These are phyloP conservation scores for Chirona hameri DNA, from an alignment of 2,888 invertebrate genomes.

Conservation along the genomic window DNA sequence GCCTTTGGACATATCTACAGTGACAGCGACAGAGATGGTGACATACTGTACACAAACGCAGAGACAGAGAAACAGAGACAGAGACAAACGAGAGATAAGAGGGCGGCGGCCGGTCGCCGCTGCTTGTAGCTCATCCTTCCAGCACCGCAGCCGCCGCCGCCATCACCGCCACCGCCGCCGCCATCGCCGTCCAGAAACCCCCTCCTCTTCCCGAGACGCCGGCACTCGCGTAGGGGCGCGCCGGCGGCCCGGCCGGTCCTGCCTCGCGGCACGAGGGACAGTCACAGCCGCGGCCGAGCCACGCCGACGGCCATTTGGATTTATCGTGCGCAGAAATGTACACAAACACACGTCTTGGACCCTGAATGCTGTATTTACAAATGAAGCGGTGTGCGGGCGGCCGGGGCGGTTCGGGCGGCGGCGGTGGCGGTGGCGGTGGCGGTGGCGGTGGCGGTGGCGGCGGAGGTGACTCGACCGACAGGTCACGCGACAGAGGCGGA, in stretches of 20 bases:
- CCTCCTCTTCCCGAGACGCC: too few species aligned
- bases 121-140: not conserved
- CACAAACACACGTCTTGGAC: constrained; percentile 14
- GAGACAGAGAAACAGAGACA: too few species aligned
- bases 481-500: too few species aligned
- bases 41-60: not conserved
- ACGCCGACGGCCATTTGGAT: not conserved
- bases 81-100: too few species aligned
- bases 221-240: not conserved
- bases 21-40: constrained; percentile 3
- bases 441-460: not conserved
- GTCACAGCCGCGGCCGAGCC: constrained; percentile 3
- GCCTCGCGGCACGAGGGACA: not conserved
- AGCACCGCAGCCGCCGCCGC: not conserved
- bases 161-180: not conserved
- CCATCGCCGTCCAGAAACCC: not conserved
- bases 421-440: not conserved
- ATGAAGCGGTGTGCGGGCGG: not conserved
- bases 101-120: not conserved
- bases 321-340: constrained; percentile 10
- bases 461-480: not conserved
- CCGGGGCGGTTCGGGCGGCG: not conserved
- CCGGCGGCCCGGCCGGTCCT: not conserved
- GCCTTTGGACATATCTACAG: constrained; percentile 26
- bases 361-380: constrained; percentile 23